phyloP scores from a whole-genome alignment of 1,140 invertebrate genomes.

The Zaprionus ornatus region DNA sequence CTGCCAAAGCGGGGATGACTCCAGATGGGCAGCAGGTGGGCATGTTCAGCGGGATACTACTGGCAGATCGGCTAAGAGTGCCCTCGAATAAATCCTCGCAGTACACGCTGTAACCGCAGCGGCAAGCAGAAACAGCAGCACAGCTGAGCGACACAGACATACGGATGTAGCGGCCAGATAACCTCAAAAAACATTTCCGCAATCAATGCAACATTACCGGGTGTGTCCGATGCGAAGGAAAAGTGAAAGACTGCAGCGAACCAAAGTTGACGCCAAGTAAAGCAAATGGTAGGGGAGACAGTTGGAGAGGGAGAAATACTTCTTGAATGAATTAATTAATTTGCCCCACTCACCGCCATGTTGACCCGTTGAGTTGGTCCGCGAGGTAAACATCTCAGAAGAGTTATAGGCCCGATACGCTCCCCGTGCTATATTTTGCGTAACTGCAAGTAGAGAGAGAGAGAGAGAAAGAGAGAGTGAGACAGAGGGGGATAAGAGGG shows the following conservation, averaged over 20 bases:
- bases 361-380: conserved; percentile 40
- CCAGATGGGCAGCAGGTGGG: conserved; percentile 7
- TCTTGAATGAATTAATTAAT: conserved; percentile 47
- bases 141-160: background rate
- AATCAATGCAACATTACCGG: background rate
- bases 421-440: conserved; percentile 55
- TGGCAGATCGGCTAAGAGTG: background rate
- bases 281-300: background rate
- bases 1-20: conserved; percentile 2
- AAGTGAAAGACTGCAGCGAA: conserved; percentile 15
- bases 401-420: conserved; percentile 52
- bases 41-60: background rate
- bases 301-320: background rate
- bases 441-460: conserved; percentile 47
- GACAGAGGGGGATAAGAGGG: background rate
- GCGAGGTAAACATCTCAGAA: conserved; percentile 49
- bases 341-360: conserved; percentile 54
- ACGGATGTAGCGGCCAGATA: background rate
- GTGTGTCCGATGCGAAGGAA: conserved; percentile 7
- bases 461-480: background rate
- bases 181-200: conserved; percentile 48
- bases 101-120: background rate
- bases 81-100: conserved; percentile 30
- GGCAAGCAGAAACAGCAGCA: conserved; percentile 4
- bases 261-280: background rate